Percentiles rank a stretch among this genome's conserved stretches.
phyloP scores from a whole-genome alignment of 2,888 invertebrate genomes.

The Mythimna impura region DNA sequence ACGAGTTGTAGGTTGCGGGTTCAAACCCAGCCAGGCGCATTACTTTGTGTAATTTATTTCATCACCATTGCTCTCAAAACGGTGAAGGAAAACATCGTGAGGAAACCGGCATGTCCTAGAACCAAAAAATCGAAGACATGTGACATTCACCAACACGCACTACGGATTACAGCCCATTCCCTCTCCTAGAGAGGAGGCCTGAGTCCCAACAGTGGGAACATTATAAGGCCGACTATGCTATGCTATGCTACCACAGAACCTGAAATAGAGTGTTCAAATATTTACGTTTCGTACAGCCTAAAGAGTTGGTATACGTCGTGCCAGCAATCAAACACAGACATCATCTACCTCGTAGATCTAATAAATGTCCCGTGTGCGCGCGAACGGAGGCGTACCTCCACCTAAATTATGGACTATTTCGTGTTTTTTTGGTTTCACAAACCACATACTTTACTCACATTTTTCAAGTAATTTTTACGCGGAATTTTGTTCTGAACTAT shows the following conservation, averaged over 20 bases:
- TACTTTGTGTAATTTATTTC: too few species aligned
- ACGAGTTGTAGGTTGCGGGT: too few species aligned
- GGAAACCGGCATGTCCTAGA: too few species aligned
- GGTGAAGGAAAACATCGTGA: too few species aligned
- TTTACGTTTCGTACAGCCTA: slow-evolving; percentile 38
- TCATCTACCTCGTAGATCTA: slow-evolving; percentile 71
- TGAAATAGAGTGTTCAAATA: slow-evolving; percentile 36
- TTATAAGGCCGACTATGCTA: too few species aligned
- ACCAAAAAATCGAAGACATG: too few species aligned
- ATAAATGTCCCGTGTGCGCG: slow-evolving; percentile 75
- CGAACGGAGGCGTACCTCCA: slow-evolving; percentile 76
- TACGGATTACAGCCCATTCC: too few species aligned
- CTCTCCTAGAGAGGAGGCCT: too few species aligned
- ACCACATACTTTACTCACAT: slow-evolving; percentile 38
- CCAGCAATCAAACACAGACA: slow-evolving; percentile 76
- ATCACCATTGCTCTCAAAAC: too few species aligned
- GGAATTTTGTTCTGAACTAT: slow-evolving; percentile 24
- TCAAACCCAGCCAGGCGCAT: too few species aligned
- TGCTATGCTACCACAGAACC: neutral
- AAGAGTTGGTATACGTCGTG: slow-evolving; percentile 59
- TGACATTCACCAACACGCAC: too few species aligned
- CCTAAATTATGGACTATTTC: slow-evolving; percentile 75
- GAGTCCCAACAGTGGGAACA: too few species aligned
- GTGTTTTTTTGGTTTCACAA: slow-evolving; percentile 67
- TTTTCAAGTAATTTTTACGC: slow-evolving; percentile 22